Evolutionary conservation across 2,888 invertebrate species (phyloP), one percentile per base, ranked within the genome.

Genomic region (Philereme transversata): DNA sequence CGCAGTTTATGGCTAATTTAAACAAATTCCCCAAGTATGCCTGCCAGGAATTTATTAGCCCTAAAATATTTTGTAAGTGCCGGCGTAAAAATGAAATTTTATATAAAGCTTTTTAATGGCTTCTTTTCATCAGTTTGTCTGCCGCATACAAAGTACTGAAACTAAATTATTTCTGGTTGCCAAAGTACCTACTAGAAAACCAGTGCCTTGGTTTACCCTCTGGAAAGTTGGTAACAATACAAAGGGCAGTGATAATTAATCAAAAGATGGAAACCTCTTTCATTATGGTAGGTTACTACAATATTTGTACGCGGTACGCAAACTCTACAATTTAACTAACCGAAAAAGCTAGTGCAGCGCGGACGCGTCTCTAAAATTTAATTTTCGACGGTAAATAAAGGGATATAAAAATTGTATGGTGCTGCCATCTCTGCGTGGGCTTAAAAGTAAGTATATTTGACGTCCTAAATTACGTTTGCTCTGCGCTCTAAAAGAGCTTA

Each of bases 351-450:
- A 52, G 57, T 52, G 63, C 47, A 53, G 62, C 35, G 38, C 43
- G 45, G 45, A 45, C 45, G 44, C 47, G 54, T 63, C 45, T 46
- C 58, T 48, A 43, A 51, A 59, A 66, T 61, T 60, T 74, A 67
- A 72, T 73, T 65, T 57, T 46, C 59, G 50, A 50, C 66, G 64
- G 62, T 69, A 69, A 72, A 70, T 72, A 69, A 65, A 64, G 50
- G 51, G 67, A 64, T 70, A 68, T 68, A 65, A 53, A 67, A 51
- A 65, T 49, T 55, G 44, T 55, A 51, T 49, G 10, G 48, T 57
- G 55, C 56, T 52, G 58, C 62, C 60, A 64, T 70, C 51, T 62
- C 57, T 51, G 35, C 5, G n/a, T 7, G 41, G 35, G 34, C 40
- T 51, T 41, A 41, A 36, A 55, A 44, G 11, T 46, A 47, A 60